Evolutionary conservation across 2,888 invertebrate species (phyloP), one percentile per base, ranked within the genome.

Genomic region (Gibbula magus): DNA sequence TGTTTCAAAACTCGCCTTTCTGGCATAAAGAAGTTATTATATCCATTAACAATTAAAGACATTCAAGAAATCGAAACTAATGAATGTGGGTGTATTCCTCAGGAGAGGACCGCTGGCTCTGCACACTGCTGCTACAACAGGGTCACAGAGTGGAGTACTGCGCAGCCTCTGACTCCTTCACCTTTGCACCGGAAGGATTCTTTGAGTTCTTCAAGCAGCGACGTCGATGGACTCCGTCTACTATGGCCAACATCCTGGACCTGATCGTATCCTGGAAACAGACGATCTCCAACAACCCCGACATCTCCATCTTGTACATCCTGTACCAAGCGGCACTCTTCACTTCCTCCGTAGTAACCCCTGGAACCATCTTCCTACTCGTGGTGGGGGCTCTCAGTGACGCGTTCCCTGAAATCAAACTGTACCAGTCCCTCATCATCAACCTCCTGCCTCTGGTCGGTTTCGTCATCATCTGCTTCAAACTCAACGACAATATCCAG

Each of bases 91-190:
- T 5, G 35, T 35, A 5, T 45, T 5, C 13, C 39, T 0, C 92
- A 95, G 96, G 98, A 67, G 99, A 99, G 94, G 99, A 99, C 94
- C 96, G 99, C 93, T 99, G 99, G 99, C 94, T 99, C 82, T 99
- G 99, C 91, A 99, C 99, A 0, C 94, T 99, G 54, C 94, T 99
- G 22, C 94, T 99, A 10, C 99, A 99, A 94, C 95, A 98, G 93
- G 99, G 99, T 13, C 99, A 99, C 93, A 95, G 98, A 85, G 98
- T 98, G 0, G 99, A 99, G 93, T 99, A 99, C 92, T 98, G 98
- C 86, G 99, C 99, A 91, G 99, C 99, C 22, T 98, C 98, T 2
- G 99, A 99, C 92, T 99, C 99, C 35, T 98, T 98, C 93, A 99
- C 99, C 3, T 99, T 98, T 90, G 98, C 98, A 67, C 99, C 99